A percentile compares a stretch with the other conserved stretches of the same genome.
phyloP scores from a whole-genome alignment of 2,888 invertebrate species.

The Pandemis heparana region DNA sequence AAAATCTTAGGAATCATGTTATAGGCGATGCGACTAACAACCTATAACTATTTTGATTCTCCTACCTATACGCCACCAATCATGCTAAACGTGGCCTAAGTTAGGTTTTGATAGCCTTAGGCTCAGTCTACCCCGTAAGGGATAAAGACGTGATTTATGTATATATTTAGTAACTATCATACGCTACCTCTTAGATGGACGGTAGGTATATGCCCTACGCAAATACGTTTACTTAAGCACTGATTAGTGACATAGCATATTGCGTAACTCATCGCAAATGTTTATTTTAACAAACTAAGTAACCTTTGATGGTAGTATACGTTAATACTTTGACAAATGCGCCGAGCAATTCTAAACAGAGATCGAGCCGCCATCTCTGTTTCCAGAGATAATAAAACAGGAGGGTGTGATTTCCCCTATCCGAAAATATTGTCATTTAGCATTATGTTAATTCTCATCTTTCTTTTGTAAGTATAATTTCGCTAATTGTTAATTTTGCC shows the following conservation, averaged over 20 bases:
- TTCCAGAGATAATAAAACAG: slow-evolving; percentile 45
- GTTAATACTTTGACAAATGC: slow-evolving; percentile 24
- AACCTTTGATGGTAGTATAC: background rate
- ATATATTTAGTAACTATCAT: too few species aligned
- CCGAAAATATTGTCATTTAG: slow-evolving; percentile 50
- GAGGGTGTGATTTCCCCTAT: slow-evolving; percentile 48
- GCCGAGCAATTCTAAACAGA: slow-evolving; percentile 28
- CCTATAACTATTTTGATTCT: too few species aligned
- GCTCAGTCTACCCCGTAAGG: too few species aligned
- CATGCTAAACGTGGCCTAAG: too few species aligned
- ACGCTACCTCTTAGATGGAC: background rate
- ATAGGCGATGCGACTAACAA: too few species aligned
- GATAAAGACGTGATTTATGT: too few species aligned
- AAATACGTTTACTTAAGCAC: too few species aligned
- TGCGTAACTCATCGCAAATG: background rate
- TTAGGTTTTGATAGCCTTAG: too few species aligned
- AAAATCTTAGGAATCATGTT: too few species aligned
- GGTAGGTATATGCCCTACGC: too few species aligned
- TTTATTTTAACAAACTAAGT: background rate
- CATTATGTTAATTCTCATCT: slow-evolving; percentile 51
- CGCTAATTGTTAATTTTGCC: slow-evolving; percentile 57
- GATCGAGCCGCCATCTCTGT: slow-evolving; percentile 41
- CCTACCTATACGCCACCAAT: too few species aligned
- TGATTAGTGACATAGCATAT: background rate
- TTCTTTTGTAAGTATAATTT: slow-evolving; percentile 54